These are phyloP conservation scores for Lepidurus arcticus DNA, from an alignment of 1,140 invertebrate genomes.

Conservation along the genomic window DNA sequence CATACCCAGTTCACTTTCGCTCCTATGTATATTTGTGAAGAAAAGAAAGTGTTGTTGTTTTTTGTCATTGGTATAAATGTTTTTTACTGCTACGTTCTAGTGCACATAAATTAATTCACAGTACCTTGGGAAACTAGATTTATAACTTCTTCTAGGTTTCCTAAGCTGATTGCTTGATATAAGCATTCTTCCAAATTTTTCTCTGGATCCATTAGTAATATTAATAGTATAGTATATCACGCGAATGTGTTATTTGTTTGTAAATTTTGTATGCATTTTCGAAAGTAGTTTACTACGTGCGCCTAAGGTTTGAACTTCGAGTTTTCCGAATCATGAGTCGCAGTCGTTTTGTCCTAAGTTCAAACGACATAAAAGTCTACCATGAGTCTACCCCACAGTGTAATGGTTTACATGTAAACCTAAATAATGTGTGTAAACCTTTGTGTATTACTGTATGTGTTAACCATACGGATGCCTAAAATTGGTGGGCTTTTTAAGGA, in stretches of 20 bases:
- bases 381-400: no score
- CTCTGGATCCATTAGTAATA: background rate
- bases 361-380: no score
- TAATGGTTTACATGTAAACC: no score
- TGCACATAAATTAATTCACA: background rate
- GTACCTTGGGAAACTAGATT: slow-evolving; percentile 39
- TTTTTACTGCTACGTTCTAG: background rate
- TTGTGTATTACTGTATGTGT: no score
- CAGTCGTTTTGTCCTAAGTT: no score
- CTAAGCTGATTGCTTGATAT: slow-evolving; percentile 39
- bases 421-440: no score
- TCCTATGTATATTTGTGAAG: slow-evolving; percentile 43
- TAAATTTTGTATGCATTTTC: no score
- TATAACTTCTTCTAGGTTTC: slow-evolving; percentile 38
- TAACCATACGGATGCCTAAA: no score
- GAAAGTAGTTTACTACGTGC: no score
- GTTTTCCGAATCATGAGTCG: no score
- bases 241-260: background rate
- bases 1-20: slow-evolving; percentile 48
- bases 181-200: slow-evolving; percentile 33
- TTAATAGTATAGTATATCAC: background rate
- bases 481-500: no score
- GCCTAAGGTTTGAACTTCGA: no score
- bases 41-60: slow-evolving; percentile 29
- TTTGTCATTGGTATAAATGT: background rate